Percentiles rank a stretch among this genome's conserved stretches.
Conservation (phyloP, 2,797 vertebrate species). For the Acanthurus leucopareius region DNA sequence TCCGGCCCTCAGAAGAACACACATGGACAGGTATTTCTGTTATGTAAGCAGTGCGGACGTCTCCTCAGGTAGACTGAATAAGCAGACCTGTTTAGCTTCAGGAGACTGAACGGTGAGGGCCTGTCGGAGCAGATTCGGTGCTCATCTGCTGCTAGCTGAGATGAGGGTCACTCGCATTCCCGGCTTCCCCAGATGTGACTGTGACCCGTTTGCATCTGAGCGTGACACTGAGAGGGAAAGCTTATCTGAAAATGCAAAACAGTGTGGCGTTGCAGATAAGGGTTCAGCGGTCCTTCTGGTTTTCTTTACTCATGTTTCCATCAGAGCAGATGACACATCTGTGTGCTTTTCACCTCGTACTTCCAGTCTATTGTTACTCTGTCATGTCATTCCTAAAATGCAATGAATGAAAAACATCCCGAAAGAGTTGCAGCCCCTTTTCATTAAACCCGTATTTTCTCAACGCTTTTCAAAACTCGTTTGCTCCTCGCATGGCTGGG, state of each 20-base stretch:
- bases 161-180: slow-evolving; percentile 28
- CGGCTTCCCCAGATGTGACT: slow-evolving; percentile 30
- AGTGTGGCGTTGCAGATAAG: slow-evolving; percentile 50
- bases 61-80: slow-evolving; percentile 58
- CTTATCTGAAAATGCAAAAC: slow-evolving; percentile 50
- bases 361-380: neutral
- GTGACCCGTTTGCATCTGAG: slow-evolving; percentile 31
- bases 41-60: slow-evolving; percentile 52
- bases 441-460: neutral
- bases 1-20: slow-evolving; percentile 42
- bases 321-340: neutral
- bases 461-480: neutral
- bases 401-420: neutral
- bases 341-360: neutral
- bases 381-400: neutral
- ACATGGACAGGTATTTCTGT: slow-evolving; percentile 53
- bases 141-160: slow-evolving; percentile 28
- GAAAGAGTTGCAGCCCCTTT: neutral
- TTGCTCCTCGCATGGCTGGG: neutral
- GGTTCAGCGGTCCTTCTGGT: slow-evolving; percentile 3
- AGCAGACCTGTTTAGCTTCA: slow-evolving; percentile 68
- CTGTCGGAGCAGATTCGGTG: slow-evolving; percentile 35
- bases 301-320: slow-evolving; percentile 9
- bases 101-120: slow-evolving; percentile 14
- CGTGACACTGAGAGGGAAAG: slow-evolving; percentile 9